Evolutionary conservation across 2,113 vertebrate genomes (phyloP), one percentile per base, ranked within the genome.

Genomic region (Corythoichthys intestinalis): DNA sequence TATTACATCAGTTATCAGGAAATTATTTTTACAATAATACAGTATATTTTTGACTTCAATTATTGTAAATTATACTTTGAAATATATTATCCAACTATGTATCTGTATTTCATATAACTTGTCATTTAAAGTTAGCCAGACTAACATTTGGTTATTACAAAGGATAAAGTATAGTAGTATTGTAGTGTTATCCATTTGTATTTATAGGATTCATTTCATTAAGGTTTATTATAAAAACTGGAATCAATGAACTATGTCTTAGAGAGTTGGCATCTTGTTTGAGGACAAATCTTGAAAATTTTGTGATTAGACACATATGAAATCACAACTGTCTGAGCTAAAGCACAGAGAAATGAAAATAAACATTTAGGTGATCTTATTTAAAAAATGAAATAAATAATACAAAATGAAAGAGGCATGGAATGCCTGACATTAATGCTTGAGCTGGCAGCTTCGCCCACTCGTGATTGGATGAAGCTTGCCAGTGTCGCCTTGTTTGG

Each of bases 381-480:
- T 84, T 86, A 58, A 85, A 87, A 83, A 28, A 6, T 11, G 79
- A 86, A 81, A 81, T 71, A 88, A 85, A 58, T 84, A 87, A 83
- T 58, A 10, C 3, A 81, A 86, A 81, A 81, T 72, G 87, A 86
- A 85, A 71, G 74, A 56, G 50, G 56, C 56, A 37, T 14, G 34
- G 56, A 37, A 58, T 58, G 56, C 75, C 76, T 76, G 79, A 84
- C 75, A 80, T 82, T 83, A 85, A 28, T 85, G 79, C 82, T 66
- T 71, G 70, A 86, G 75, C 80, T 53, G 85, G 73, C 56, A 72
- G 79, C 80, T 83, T 83, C 86, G 78, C 90, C 90, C 84, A 87
- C 90, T 87, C 83, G 10, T 68, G 83, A 85, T 71, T 80, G 76
- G 80, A 87, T 82, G 78, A 57, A 78, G 78, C 82, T 67, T 46